Evolutionary conservation across 2,888 invertebrate genomes (phyloP).

Genomic region (Sepiola atlantica): DNA sequence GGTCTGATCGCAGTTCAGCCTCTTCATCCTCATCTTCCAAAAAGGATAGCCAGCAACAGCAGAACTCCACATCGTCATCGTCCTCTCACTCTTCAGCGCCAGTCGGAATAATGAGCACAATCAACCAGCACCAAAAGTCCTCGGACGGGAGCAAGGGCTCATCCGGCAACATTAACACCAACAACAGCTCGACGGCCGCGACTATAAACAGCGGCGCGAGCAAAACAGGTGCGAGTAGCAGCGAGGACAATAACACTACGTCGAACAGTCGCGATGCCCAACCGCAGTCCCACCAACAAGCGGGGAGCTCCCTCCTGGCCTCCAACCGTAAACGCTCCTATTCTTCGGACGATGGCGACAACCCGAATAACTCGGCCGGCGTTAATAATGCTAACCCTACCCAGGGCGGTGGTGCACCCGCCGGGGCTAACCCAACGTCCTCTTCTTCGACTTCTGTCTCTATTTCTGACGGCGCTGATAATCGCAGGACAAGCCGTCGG

Average conservation of each 20-base stretch:
- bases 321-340: not conserved
- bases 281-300: not conserved
- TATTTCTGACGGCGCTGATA: constrained; percentile 51
- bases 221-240: not conserved
- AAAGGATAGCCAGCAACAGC: too few species aligned
- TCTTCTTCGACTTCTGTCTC: constrained; percentile 45
- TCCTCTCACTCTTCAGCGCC: not conserved
- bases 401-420: not conserved
- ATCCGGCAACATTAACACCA: not conserved
- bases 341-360: constrained; percentile 17
- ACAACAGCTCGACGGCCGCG: not conserved
- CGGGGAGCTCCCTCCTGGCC: not conserved
- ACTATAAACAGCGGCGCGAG: not conserved
- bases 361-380: not conserved
- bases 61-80: not conserved
- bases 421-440: not conserved
- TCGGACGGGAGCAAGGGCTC: not conserved
- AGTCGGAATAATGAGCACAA: not conserved
- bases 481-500: constrained; percentile 52
- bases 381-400: not conserved
- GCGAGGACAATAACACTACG: not conserved
- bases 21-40: not conserved
- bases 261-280: not conserved
- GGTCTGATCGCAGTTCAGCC: not conserved
- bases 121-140: not conserved